Base-by-base conservation (phyloP, 2,113 vertebrate species). In the Picathartes gymnocephalus region DNA sequence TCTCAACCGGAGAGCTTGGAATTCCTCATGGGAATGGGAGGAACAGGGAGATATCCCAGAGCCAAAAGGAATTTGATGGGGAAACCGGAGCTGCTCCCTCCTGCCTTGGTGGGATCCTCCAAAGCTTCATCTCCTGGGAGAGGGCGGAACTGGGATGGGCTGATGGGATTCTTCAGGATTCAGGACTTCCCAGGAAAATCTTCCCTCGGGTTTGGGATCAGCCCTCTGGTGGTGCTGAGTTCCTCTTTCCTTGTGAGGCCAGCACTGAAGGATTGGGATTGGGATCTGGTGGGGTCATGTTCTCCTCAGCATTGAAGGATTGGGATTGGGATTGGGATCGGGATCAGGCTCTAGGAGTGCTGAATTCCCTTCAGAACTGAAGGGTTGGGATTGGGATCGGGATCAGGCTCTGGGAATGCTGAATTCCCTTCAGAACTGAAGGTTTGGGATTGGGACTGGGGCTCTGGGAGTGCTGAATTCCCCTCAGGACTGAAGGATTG, bases 401-500 rank as follows among this genome's bases (percentile, higher is more conserved):
- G 11, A 39, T 39, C 39, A 39, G 39, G 9, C 9, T 66, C 27
- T 11, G 37, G 24, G 19, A 7, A 4, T 42, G 39, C 3, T 2
- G 9, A 1, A 1, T 73, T 73, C 13, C 16, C 39, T 16, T 9
- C 28, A 39, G 27, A 2, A 51, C 0, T 17, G 48, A 70, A 31
- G 68, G 69, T 53, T 6, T 19, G 10, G 48, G 37, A 40, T 12
- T 25, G 18, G 12, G 60, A 40, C 33, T 5, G 3, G 58, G 60
- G 8, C 13, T 30, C 40, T 31, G 40, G 30, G 11, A 3, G 1
- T 66, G 8, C 1, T 3, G 10, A 6, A 3, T 19, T 47, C 16
- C 33, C 42, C 16, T n/a, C 22, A 47, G 23, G 4, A 30, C 1
- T 7, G 69, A 54, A 45, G 33, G 35, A 28, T 9, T 31, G 2